Base-by-base conservation (phyloP, 2,113 vertebrate genomes). In the Hypomesus transpacificus region DNA sequence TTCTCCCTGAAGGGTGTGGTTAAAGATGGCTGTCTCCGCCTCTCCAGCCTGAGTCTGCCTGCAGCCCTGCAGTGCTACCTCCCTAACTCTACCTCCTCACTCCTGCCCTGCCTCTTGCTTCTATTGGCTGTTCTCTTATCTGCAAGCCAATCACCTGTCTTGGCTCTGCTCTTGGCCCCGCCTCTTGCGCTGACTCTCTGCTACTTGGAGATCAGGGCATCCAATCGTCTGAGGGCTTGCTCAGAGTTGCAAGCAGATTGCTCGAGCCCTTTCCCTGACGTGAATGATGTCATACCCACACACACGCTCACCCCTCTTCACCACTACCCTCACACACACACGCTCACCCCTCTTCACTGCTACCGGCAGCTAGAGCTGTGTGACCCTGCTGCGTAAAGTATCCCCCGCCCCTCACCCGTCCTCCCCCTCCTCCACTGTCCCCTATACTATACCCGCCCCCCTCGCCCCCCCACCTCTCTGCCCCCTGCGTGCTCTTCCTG, bases 121-220 rank as follows among this genome's bases (percentile, higher is more conserved):
- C 82, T 94, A 74, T 71, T 89, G 22, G 86, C 92, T 13, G 89
- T 98, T n/a, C 93, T 97, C 83, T 90, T 98, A 54, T 95, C 95
- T 26, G 93, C 95, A 58, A 96, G 94, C 84, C 96, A 96, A 85
- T 99, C 96, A 2, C 79, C 96, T 82, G 90, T 88, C 73, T 88
- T 96, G 51, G 95, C 96, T 14, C 89, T 99, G 71, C 87, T 92
- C 69, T 89, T 97, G 82, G 95, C 95, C 77, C 89, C 96, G 78
- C 96, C 96, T 86, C 93, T 99, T 0, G 94, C 96, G 83, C 85
- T 99, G 75, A 95, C 94, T 52, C 92, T 98, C 74, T 98, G 94
- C 85, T 98, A 94, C 82, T 89, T 98, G 72, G 96, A 98, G 91
- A 93, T 91, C 60, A 91, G 94, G 81, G 89, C 86, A 17, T 85